A percentile compares a stretch with the other conserved stretches of the same genome.
Conservation (phyloP, 2,797 vertebrate genomes). For the Malurus leucopterus region DNA sequence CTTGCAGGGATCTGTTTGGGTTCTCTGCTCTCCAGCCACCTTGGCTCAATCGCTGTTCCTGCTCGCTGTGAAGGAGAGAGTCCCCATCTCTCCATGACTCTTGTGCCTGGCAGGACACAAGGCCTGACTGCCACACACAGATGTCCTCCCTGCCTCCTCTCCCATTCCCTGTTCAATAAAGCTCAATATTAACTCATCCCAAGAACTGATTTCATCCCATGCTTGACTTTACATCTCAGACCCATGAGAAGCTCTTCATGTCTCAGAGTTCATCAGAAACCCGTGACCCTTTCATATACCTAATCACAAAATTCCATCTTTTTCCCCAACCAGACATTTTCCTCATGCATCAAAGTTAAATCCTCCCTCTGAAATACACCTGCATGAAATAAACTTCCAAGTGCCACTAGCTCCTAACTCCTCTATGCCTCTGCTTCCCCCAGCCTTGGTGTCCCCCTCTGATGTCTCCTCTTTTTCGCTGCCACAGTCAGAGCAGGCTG, state of each 20-base stretch:
- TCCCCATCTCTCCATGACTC: neutral
- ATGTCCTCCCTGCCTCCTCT: neutral
- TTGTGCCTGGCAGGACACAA: neutral
- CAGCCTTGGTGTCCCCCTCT: neutral
- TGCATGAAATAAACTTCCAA: neutral
- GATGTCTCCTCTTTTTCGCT: neutral
- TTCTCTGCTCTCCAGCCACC: neutral
- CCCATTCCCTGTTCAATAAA: accelerated
- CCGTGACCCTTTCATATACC: neutral
- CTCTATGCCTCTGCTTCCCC: neutral
- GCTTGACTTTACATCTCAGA: neutral
- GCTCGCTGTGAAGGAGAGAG: neutral
- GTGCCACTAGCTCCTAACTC: neutral
- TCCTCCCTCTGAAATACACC: neutral
- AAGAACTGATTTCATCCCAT: neutral
- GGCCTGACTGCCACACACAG: neutral
- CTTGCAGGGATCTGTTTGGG: neutral
- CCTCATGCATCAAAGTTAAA: neutral
- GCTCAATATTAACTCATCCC: neutral
- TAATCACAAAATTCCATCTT: neutral
- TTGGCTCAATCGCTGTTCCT: accelerated
- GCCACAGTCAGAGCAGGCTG: neutral
- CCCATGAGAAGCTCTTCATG: neutral
- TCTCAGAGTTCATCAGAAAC: neutral
- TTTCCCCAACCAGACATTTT: neutral